These are phyloP conservation scores for Herpailurus yagouaroundi DNA, from an alignment of 2,113 vertebrate species.

Conservation along the genomic window DNA sequence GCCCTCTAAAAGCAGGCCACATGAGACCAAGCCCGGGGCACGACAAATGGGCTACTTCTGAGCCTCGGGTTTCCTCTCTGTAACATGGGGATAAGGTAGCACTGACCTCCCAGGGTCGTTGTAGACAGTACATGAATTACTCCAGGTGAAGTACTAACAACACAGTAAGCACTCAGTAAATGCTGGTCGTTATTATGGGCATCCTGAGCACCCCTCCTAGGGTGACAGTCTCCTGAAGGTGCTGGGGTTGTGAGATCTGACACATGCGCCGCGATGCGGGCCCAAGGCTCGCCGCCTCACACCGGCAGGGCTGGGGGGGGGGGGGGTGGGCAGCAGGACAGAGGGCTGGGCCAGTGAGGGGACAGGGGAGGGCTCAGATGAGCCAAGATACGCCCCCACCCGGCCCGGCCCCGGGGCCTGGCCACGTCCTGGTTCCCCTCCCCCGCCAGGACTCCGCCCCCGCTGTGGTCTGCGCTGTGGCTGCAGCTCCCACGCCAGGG, in stretches of 20 bases:
- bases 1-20: background rate
- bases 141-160: background rate
- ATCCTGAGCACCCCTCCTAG: background rate
- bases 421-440: conserved; percentile 74
- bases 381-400: conserved; percentile 23
- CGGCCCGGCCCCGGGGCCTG: background rate
- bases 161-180: background rate
- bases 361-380: background rate
- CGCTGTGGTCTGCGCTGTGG: conserved; percentile 77
- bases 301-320: background rate
- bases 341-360: background rate
- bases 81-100: background rate
- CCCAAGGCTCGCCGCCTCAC: background rate
- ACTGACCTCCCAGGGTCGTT: background rate
- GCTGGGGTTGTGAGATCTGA: background rate
- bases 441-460: conserved; percentile 46
- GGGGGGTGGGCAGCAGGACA: background rate
- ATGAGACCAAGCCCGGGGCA: background rate
- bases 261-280: background rate
- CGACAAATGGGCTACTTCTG: background rate
- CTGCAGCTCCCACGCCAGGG: conserved; percentile 83
- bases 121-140: background rate
- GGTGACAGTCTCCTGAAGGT: background rate
- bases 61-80: background rate
- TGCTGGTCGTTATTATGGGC: background rate